Base-by-base conservation (phyloP, 1,140 invertebrate species). In the Cecropterus lyciades region DNA sequence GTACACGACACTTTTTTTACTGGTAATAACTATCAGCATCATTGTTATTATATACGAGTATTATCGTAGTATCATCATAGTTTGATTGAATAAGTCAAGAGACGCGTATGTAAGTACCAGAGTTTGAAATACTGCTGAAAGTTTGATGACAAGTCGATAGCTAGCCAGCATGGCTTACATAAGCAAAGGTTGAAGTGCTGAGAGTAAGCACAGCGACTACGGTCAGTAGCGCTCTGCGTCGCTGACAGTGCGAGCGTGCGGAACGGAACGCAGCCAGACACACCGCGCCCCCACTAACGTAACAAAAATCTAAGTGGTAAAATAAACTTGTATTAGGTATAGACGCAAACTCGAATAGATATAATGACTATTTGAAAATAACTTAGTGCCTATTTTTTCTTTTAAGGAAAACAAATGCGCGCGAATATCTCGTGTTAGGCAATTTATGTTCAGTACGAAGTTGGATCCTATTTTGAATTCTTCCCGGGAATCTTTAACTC, bases 141-240 rank as follows among this genome's bases (percentile, higher is more conserved):
- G 51, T 75, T 77, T 67, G 67, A 67, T 63, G 67, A 62, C 53
- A 72, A 73, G 73, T 76, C 73, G 73, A 78, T 81, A 79, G 63
- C 65, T 16, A 65, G 63, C 59, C 27, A 65, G 65, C 59, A 69
- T 68, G 55, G 70, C 76, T 83, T 83, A 83, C 72, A 77, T 83
- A 83, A 83, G 75, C 66, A 65, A 66, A 57, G 70, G 51, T 13
- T 60, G 62, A 64, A 33, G 49, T 67, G 65, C 56, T 45, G 55
- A 72, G 43, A 16, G 24, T 46, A 49, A 48, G 17, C 51, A 60
- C 57, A 59, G 65, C 69, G 64, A 66, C 67, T 70, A 65, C 72
- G 68, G 69, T 59, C 79, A 84, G 77, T 84, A 73, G 72, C 72
- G 70, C 53, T 68, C 65, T 63, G 72, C 72, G 72, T 70, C 65